Percentiles rank a stretch among this genome's conserved stretches.
These are phyloP conservation scores for Protophormia terraenovae DNA, from an alignment of 2,888 invertebrate genomes.

Conservation along the genomic window DNA sequence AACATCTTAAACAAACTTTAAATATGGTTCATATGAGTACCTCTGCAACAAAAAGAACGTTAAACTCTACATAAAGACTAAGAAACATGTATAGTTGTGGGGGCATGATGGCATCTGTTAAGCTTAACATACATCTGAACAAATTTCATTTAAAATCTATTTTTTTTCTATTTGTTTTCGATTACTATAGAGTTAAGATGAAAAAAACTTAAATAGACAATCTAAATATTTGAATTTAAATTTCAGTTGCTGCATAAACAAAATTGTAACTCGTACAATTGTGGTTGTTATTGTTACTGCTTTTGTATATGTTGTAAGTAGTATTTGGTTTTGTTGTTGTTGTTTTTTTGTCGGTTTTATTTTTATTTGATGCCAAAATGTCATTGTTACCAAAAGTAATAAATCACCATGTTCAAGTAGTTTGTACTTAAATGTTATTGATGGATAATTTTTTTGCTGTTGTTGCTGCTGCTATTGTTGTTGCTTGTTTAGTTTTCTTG, in stretches of 20 bases:
- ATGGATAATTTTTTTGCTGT: slow-evolving; percentile 60
- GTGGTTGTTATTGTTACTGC: not conserved
- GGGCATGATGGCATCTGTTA: slow-evolving; percentile 15
- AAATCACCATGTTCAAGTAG: slow-evolving; percentile 61
- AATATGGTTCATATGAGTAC: slow-evolving; percentile 1
- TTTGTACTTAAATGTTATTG: slow-evolving; percentile 67
- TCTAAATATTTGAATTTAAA: slow-evolving; percentile 44
- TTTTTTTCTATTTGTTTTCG: not conserved
- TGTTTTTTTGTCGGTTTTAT: slow-evolving; percentile 1
- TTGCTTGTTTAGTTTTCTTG: slow-evolving; percentile 8
- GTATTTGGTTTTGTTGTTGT: slow-evolving; percentile 29
- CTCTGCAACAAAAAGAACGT: not conserved
- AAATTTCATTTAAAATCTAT: slow-evolving; percentile 21
- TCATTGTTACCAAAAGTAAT: slow-evolving; percentile 60
- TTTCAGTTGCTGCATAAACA: slow-evolving; percentile 33
- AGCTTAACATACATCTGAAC: not conserved
- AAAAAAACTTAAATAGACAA: slow-evolving; percentile 26
- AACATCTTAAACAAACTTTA: not conserved
- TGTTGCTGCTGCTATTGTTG: not conserved
- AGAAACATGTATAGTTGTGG: slow-evolving; percentile 3
- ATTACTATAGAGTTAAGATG: not conserved
- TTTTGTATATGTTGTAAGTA: not conserved
- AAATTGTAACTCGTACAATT: not conserved
- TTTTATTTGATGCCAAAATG: slow-evolving; percentile 62
- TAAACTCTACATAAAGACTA: not conserved